Evolutionary conservation across 2,888 invertebrate genomes (phyloP), one percentile per base, ranked within the genome.

Genomic region (Teinopalpus imperialis): DNA sequence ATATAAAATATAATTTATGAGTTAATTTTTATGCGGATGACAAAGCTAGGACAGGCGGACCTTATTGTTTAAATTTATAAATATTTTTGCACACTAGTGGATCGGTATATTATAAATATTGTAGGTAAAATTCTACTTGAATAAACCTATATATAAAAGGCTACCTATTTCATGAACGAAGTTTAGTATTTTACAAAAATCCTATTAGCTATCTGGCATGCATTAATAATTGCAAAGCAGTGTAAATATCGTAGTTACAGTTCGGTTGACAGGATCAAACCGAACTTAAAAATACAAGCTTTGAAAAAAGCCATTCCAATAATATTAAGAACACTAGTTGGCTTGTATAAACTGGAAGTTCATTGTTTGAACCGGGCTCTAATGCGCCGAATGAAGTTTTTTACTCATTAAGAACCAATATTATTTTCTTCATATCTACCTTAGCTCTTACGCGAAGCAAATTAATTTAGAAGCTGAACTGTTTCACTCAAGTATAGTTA

Each of bases 171-270:
- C 13, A 36, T 14, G 41, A 41, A 41, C 24, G 29, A 29, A 29
- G 16, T 35, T 29, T 36, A 54, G 51, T 67, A 79, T 76, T 66
- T 74, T 80, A 81, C 77, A 81, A 61, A 61, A 74, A 62, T 74
- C 85, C 83, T 83, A 82, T 74, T 62, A 71, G 59, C 85, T 86
- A 83, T 72, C 78, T 78, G 69, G 77, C 88, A 88, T 88, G 88
- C 88, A 88, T 75, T 81, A 75, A 78, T 76, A 86, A 85, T 83
- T 85, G 88, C 88, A 81, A 88, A 88, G 88, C 88, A 71, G 85
- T 87, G 85, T 77, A 61, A 74, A 69, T 69, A 35, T 46, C 45
- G 74, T 68, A 72, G 59, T 71, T 69, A 73, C 66, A 57, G 55
- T 69, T 73, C 56, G 60, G 51, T 67, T 58, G 44, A 41, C 31